phyloP scores from a whole-genome alignment of 1,140 invertebrate species.

The Maniola jurtina region DNA sequence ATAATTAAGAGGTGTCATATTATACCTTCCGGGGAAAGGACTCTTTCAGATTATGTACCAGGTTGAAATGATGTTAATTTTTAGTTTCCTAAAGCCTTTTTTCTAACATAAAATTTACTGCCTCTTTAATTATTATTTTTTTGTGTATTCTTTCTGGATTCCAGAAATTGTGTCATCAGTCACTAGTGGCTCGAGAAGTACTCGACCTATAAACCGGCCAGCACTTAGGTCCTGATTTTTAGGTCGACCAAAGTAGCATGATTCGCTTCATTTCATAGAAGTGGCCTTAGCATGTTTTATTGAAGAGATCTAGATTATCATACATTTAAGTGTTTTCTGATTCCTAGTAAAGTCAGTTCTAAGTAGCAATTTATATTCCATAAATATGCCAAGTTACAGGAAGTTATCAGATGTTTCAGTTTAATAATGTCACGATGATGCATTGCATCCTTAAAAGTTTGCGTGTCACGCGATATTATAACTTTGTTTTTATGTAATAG shows the following conservation, averaged over 20 bases:
- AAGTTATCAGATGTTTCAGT: not conserved
- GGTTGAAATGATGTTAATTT: not conserved
- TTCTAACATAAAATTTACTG: not conserved
- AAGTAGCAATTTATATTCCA: not conserved
- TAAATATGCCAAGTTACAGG: not conserved
- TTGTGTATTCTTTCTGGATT: not conserved
- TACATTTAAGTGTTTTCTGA: not conserved
- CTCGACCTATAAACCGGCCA: slow-evolving; percentile 25
- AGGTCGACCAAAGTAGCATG: slow-evolving; percentile 23
- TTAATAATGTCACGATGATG: slow-evolving; percentile 46
- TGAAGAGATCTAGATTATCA: not conserved
- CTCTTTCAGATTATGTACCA: not conserved
- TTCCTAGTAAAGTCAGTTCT: not conserved
- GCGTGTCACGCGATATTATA: slow-evolving; percentile 38
- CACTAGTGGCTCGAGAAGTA: slow-evolving; percentile 19
- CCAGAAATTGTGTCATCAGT: slow-evolving; percentile 10
- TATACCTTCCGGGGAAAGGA: not conserved
- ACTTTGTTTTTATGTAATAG: not conserved
- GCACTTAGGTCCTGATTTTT: slow-evolving; percentile 24
- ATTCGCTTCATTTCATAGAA: not conserved
- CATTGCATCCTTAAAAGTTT: slow-evolving; percentile 50
- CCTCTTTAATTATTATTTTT: not conserved
- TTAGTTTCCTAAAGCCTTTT: not conserved
- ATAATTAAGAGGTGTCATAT: not conserved
- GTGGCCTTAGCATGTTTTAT: not conserved